phyloP scores from a whole-genome alignment of 1,140 invertebrate genomes.

The Diuraphis noxia region DNA sequence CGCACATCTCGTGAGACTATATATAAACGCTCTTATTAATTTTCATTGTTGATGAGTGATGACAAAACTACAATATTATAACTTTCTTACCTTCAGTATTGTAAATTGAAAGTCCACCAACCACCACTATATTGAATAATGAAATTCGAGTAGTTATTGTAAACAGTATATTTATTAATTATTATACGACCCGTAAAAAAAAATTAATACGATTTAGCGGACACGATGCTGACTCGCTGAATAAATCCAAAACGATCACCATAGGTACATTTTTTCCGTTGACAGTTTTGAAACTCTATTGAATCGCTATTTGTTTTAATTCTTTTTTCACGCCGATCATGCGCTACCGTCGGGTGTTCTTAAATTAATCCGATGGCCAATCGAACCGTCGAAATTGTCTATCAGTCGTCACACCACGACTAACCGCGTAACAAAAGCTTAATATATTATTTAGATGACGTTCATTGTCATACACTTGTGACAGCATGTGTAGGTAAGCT shows the following conservation, averaged over 20 bases:
- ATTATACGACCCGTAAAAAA: background rate
- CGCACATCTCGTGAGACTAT: too few species aligned
- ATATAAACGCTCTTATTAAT: too few species aligned
- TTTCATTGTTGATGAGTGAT: background rate
- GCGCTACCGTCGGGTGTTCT: background rate
- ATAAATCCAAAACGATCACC: background rate
- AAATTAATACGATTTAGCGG: background rate
- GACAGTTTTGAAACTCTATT: background rate
- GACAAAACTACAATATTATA: background rate
- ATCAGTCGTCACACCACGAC: background rate
- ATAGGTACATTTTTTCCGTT: background rate
- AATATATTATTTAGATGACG: too few species aligned
- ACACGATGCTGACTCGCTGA: background rate
- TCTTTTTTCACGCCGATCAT: background rate
- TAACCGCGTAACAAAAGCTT: background rate
- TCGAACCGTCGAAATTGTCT: background rate
- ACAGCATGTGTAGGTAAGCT: too few species aligned
- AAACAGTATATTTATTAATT: background rate
- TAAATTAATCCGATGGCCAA: background rate
- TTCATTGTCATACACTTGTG: too few species aligned
- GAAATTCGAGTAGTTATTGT: background rate
- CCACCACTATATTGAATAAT: background rate
- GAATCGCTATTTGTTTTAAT: background rate
- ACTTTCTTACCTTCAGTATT: background rate
- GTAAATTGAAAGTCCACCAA: background rate